phyloP scores from a whole-genome alignment of 2,113 vertebrate species.

The Coryphaenoides rupestris region DNA sequence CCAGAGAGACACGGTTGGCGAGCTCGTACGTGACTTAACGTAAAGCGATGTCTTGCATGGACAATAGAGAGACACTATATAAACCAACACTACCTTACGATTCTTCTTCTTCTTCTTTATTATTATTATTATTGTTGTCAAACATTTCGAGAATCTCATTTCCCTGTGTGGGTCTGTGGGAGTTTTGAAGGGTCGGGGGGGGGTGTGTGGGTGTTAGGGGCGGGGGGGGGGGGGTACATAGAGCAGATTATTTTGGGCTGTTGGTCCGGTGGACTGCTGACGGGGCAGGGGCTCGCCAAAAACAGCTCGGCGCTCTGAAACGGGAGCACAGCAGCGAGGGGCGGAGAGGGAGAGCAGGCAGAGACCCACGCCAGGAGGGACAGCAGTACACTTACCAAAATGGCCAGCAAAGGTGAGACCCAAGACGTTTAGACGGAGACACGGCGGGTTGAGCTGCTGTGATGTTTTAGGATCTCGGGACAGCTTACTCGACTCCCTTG shows the following conservation, averaged over 20 bases:
- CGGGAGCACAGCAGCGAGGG: constrained; percentile 28
- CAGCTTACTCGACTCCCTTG: no score
- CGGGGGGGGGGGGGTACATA: constrained; percentile 43
- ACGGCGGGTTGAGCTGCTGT: no score
- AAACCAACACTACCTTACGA: no score
- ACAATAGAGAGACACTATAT: no score
- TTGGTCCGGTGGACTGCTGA: constrained; percentile 65
- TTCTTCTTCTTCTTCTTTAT: no score
- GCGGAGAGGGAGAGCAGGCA: constrained; percentile 19
- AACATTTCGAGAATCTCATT: constrained; percentile 12
- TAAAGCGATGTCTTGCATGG: no score
- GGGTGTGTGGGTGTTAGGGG: constrained; percentile 11
- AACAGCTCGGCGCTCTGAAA: constrained; percentile 54
- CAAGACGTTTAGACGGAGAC: no score
- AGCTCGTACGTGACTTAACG: no score
- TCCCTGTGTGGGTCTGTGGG: constrained; percentile 26
- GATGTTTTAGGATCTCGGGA: no score
- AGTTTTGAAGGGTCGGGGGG: constrained; percentile 31
- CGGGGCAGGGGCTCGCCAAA: constrained; percentile 64
- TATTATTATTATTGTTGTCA: no score
- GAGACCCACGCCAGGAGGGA: constrained; percentile 34
- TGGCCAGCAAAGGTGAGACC: constrained; percentile 74
- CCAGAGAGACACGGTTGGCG: no score
- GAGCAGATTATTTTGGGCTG: constrained; percentile 71
- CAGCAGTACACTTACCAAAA: constrained; percentile 48